Base-by-base conservation (phyloP, 2,888 invertebrate species). In the Hecatera dysodea region DNA sequence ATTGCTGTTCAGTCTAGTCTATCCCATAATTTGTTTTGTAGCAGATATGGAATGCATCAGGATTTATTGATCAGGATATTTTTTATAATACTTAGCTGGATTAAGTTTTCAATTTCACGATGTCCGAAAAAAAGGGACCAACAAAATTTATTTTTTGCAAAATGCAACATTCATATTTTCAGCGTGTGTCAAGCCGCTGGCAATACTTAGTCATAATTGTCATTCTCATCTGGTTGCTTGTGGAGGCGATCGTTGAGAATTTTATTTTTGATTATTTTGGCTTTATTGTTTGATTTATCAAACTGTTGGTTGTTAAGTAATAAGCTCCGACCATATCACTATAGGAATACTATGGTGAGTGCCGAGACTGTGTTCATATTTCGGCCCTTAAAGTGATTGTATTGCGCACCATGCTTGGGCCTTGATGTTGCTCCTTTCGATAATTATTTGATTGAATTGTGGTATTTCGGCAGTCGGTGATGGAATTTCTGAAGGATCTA, bases 401-500 rank as follows among this genome's bases (percentile, higher is more conserved):
- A 77, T 75, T 84, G 80, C 83, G 83, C 83, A 87, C 85, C 89
- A 87, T 86, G 87, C 86, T 82, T 87, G 86, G 87, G 84, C 87
- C 86, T 88, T 88, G 87, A 82, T 85, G 48, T 66, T 63, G 82
- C 81, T 78, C 81, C 81, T 86, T 83, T 81, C 76, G 65, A 22
- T 82, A 39, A 81, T 72, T 84, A 76, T 80, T 82, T 85, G 72
- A 81, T 73, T 78, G 76, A 78, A 81, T 82, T 68, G 61, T 82
- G 36, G 65, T 83, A 83, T 86, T 87, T 90, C 96, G 96, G 72
- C 95, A 98, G 98, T 98, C 98, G 86, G 98, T 98, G 81, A 97
- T 98, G 84, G 98, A 99, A 91, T 99, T 99, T 93, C 95, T 99
- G 80, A 98, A 98, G 93, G 99, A 98, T 82, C 96, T 99, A 80